phyloP scores from a whole-genome alignment of 2,888 invertebrate species.

The Lucinisca nassula region DNA sequence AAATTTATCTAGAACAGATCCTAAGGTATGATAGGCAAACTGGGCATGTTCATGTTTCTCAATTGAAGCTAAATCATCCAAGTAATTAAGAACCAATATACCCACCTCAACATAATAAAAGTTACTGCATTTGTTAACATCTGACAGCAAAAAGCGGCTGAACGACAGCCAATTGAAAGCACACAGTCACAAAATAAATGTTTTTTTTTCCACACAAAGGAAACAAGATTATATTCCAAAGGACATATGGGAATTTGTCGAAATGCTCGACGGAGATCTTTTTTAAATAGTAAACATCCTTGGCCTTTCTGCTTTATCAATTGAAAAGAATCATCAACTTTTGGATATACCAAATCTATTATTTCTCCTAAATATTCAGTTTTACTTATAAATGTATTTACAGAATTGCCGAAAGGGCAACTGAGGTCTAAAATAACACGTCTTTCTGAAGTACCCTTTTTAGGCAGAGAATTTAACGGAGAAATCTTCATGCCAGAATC shows the following conservation, averaged over 20 bases:
- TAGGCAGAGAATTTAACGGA: slow-evolving; percentile 2
- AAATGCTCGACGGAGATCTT: neutral
- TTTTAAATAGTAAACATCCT: slow-evolving; percentile 5
- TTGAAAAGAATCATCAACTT: neutral
- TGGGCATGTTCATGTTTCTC: slow-evolving; percentile 1
- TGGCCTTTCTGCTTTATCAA: neutral
- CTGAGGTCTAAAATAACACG: neutral
- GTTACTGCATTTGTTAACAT: neutral
- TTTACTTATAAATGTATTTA: neutral
- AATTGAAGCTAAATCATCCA: neutral
- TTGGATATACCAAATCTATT: neutral
- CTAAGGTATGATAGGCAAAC: neutral
- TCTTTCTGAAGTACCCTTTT: neutral
- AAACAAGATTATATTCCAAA: neutral
- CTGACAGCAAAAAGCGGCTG: neutral
- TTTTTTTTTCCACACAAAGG: neutral
- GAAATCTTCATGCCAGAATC: neutral
- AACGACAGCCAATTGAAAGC: neutral
- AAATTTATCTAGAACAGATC: neutral
- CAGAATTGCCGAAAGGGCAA: neutral
- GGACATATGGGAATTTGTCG: neutral
- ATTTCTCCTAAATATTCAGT: neutral
- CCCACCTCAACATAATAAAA: neutral
- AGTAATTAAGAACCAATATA: no score
- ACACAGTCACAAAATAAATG: neutral